phyloP scores from a whole-genome alignment of 30 jellyfish, hydroid and myxozoan genomes.

The Euphysa ruthae region DNA sequence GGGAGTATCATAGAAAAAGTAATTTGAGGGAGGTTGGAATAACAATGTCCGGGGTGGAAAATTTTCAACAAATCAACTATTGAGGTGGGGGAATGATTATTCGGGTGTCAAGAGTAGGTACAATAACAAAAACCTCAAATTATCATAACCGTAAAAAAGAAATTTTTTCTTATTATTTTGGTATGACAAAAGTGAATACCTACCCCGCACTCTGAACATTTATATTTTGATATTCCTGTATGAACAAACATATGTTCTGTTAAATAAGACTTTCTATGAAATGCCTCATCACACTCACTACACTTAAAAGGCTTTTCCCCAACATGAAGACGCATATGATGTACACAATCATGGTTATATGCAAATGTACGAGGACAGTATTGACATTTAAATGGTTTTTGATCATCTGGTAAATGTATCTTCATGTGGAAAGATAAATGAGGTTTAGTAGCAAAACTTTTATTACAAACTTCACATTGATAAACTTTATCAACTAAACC shows the following conservation, averaged over 20 bases:
- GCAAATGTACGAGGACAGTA: slow-evolving; percentile 38
- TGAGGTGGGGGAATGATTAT: too few species aligned
- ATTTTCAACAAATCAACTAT: too few species aligned
- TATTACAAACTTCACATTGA: slow-evolving; percentile 13
- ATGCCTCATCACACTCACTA: slow-evolving; percentile 22
- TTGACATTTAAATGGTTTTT: slow-evolving; percentile 34
- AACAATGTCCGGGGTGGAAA: too few species aligned
- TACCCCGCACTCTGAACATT: slow-evolving; percentile 26
- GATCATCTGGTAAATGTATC: slow-evolving; percentile 32
- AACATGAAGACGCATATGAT: slow-evolving; percentile 35
- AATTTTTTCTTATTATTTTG: too few species aligned
- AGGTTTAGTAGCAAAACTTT: slow-evolving; percentile 27
- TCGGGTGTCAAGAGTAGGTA: too few species aligned
- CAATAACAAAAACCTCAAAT: too few species aligned
- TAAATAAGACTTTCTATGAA: slow-evolving; percentile 29
- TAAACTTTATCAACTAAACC: slow-evolving; percentile 28
- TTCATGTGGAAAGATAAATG: slow-evolving; percentile 27
- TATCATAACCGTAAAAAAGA: too few species aligned
- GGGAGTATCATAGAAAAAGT: too few species aligned
- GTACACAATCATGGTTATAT: slow-evolving; percentile 32
- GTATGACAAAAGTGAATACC: too few species aligned
- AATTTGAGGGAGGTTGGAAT: too few species aligned
- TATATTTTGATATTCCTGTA: slow-evolving; percentile 31
- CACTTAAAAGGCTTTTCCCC: slow-evolving; percentile 42
- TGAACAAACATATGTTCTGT: slow-evolving; percentile 44